Base-by-base conservation (phyloP, 2,888 invertebrate species). In the Chalcis sispes region DNA sequence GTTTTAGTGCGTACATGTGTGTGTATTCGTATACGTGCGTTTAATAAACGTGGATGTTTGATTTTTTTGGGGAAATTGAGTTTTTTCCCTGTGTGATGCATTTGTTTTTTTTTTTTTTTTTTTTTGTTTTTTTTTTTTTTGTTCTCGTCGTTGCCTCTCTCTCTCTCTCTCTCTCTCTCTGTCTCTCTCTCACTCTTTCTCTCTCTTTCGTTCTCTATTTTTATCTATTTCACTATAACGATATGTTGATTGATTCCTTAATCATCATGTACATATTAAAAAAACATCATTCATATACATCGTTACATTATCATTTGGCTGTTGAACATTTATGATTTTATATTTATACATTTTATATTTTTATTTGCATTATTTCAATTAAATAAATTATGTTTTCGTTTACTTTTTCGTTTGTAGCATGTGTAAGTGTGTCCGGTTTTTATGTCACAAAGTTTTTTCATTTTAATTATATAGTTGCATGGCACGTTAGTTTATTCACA, bases 31-130 rank as follows among this genome's bases (percentile, higher is more conserved):
- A 69, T 64, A 77, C 70, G 67, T 74, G 73, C 79, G 78, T 80
- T 77, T 13, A 13, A 42, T 42, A 2, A 42, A 42, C 42, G 42
- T 42, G 64, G 72, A 50, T 69, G 64, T 65, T 71, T 78, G 62
- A 36, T 78, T 79, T 79, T 83, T 83, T 83, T 80, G 84, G 83
- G 84, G 81, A 84, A 83, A 82, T 80, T 79, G 82, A 80, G 82
- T 84, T 84, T 79, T 81, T 80, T 77, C 80, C 78, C 77, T 62
- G 40, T 75, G 72, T 56, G 59, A 72, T 75, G 67, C 72, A 40
- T 59, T 64, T 73, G 69, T 69, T 73, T 13, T 25, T 64, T 64
- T 18, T 67, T 61, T 48, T 76, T 36, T 36, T 29, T 36, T 42
- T 25, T 64, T 1, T 36, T 36, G 20, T 36, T 42, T 25, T 64